Evolutionary conservation across 2,113 vertebrate species (phyloP).

Genomic region (Hippocampus comes): DNA sequence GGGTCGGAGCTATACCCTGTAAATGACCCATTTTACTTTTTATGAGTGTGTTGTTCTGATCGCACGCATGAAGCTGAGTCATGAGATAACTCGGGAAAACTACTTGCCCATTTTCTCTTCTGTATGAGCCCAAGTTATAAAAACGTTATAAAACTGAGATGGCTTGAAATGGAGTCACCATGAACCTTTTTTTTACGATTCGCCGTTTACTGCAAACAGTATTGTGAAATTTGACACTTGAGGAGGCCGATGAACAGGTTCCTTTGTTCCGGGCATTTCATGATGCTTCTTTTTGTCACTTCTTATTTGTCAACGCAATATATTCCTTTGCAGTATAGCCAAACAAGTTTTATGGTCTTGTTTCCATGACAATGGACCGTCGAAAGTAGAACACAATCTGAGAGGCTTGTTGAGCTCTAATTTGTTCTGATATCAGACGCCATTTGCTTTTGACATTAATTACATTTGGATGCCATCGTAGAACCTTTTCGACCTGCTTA

Average conservation of each 20-base stretch:
- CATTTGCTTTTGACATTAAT: neutral
- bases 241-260: slow-evolving; percentile 29
- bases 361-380: no score
- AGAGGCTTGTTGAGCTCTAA: neutral
- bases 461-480: neutral
- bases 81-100: neutral
- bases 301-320: neutral
- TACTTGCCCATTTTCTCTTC: slow-evolving; percentile 28
- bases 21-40: neutral
- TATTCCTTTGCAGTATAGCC: neutral
- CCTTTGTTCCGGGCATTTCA: neutral
- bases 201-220: slow-evolving; percentile 14
- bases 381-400: neutral
- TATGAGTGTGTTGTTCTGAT: neutral
- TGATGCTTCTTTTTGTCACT: neutral
- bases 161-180: neutral
- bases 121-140: slow-evolving; percentile 22
- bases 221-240: slow-evolving; percentile 44
- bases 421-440: neutral
- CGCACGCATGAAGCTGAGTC: neutral
- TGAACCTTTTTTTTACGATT: neutral
- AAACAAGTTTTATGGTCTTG: slow-evolving; percentile 17
- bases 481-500: neutral
- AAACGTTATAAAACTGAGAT: neutral
- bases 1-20: neutral